Evolutionary conservation across 64 coral and sea anemone species (phyloP).

Genomic region (Montipora cactus): DNA sequence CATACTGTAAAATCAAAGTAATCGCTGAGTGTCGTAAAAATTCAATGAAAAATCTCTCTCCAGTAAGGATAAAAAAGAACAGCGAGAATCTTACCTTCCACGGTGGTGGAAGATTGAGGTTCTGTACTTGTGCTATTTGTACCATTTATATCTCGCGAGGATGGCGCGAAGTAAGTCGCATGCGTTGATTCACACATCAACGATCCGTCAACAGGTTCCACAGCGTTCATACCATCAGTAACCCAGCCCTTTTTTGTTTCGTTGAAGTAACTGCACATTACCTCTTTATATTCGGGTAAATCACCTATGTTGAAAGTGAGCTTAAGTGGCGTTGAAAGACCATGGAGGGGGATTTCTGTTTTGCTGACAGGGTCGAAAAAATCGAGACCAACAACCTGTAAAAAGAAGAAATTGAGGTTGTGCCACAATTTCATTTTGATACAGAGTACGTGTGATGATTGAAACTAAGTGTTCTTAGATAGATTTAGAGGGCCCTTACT

Average conservation of each 20-base stretch:
- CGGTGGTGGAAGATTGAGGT: too few species aligned
- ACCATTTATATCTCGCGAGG: too few species aligned
- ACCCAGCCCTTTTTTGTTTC: neutral
- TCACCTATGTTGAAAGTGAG: neutral
- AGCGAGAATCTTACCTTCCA: too few species aligned
- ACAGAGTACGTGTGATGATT: too few species aligned
- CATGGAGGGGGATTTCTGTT: neutral
- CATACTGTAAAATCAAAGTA: too few species aligned
- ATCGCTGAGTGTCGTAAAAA: too few species aligned
- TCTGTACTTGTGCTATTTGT: too few species aligned
- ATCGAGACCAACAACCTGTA: slow-evolving; percentile 3
- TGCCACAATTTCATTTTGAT: too few species aligned
- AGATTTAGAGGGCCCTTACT: too few species aligned
- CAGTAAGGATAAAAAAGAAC: too few species aligned
- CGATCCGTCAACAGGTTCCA: neutral
- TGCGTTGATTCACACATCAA: slow-evolving; percentile 9
- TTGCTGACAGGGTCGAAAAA: neutral
- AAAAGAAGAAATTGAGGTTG: neutral
- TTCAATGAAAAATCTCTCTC: too few species aligned
- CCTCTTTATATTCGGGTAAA: neutral
- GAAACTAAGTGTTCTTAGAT: too few species aligned
- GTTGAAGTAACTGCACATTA: neutral
- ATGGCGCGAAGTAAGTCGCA: slow-evolving; percentile 31
- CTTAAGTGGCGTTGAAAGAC: neutral
- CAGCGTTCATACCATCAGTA: neutral